These are phyloP conservation scores for Cyprinus carpio DNA, from an alignment of 2,113 vertebrate genomes.

Conservation along the genomic window DNA sequence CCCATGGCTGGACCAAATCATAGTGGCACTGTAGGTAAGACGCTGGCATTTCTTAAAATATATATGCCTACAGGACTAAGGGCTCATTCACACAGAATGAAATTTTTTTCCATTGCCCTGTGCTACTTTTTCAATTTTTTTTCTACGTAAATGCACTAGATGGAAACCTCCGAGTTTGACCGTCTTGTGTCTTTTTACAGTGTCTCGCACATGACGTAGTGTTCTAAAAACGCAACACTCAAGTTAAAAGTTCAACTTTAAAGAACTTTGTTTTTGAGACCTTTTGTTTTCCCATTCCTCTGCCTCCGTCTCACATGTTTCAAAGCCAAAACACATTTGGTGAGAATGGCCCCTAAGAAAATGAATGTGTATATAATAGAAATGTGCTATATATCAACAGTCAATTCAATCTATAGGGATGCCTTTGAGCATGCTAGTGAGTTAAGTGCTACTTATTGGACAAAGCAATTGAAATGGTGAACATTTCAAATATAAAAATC, in stretches of 20 bases:
- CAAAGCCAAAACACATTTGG: neutral
- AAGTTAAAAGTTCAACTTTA: too few relatives aligned
- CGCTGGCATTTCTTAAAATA: neutral
- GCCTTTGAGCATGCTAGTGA: neutral
- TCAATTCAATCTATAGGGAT: neutral
- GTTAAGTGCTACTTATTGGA: neutral
- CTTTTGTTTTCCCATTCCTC: neutral
- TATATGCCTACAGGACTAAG: neutral
- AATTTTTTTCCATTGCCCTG: neutral
- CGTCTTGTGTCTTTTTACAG: too few relatives aligned
- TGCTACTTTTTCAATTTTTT: neutral
- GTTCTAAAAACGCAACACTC: too few relatives aligned
- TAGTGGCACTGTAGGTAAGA: slow-evolving; percentile 95
- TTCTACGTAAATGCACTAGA: neutral
- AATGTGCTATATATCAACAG: neutral
- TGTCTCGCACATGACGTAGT: too few relatives aligned
- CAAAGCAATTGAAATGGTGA: neutral
- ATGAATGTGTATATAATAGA: neutral
- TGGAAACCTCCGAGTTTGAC: too few relatives aligned
- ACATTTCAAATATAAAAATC: neutral
- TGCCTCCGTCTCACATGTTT: neutral
- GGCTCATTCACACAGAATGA: neutral
- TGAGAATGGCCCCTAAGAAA: neutral
- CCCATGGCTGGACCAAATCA: slow-evolving; percentile 85
- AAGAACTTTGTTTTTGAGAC: too few relatives aligned